Conservation (phyloP, 2,797 vertebrate species). For the Sebastes matsubarae region DNA sequence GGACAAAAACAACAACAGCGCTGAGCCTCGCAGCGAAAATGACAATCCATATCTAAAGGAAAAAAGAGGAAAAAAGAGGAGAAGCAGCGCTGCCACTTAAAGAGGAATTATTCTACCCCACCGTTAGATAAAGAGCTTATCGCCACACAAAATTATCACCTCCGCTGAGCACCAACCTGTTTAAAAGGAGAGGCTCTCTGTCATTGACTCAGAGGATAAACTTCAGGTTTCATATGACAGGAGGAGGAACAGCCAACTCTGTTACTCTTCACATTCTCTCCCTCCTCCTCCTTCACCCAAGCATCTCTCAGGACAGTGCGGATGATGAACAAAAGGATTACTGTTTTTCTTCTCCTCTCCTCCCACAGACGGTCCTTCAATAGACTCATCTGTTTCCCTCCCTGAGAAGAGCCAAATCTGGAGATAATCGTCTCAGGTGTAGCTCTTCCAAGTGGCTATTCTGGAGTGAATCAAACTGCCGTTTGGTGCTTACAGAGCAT, state of each 20-base stretch:
- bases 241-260: constrained; percentile 55
- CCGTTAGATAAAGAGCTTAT: constrained; percentile 86
- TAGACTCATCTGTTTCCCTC: constrained; percentile 69
- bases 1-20: constrained; percentile 59
- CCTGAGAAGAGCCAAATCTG: constrained; percentile 45
- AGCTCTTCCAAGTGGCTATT: constrained; percentile 34
- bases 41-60: constrained; percentile 46
- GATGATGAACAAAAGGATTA: constrained; percentile 82
- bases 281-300: constrained; percentile 46
- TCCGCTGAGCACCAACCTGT: constrained; percentile 73
- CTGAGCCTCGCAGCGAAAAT: constrained; percentile 32
- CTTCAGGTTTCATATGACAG: constrained; percentile 80
- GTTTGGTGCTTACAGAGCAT: constrained; percentile 44
- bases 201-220: constrained; percentile 82
- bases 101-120: constrained; percentile 79
- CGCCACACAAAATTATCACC: constrained; percentile 83
- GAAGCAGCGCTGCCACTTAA: constrained; percentile 49
- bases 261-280: constrained; percentile 22
- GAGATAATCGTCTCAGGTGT: constrained; percentile 60
- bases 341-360: constrained; percentile 73
- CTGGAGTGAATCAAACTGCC: constrained; percentile 57
- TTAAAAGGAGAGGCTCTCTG: constrained; percentile 77
- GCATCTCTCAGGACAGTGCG: constrained; percentile 68
- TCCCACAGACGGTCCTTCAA: constrained; percentile 73
- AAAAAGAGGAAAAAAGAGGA: not conserved